Percentiles rank a stretch among this genome's conserved stretches.
These are phyloP conservation scores for Pipistrellus nathusii DNA, from an alignment of 2,797 vertebrate species.

Conservation along the genomic window DNA sequence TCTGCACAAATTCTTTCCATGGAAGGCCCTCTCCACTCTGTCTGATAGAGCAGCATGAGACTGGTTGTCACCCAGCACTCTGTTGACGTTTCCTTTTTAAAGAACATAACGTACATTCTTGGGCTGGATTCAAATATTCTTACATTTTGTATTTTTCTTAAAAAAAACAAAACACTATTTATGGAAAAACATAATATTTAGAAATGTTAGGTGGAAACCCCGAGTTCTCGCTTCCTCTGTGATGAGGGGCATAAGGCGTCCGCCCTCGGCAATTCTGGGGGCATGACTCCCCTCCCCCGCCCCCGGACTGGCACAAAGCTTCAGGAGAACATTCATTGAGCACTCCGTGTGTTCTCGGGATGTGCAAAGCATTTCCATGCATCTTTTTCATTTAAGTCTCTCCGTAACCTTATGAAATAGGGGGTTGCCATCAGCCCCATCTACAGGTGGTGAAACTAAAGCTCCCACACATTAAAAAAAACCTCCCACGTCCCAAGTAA, in stretches of 20 bases:
- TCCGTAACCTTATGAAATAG: background rate
- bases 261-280: background rate
- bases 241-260: background rate
- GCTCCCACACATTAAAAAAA: background rate
- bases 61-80: constrained; percentile 78
- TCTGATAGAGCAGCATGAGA: constrained; percentile 57
- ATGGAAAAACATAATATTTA: constrained; percentile 55
- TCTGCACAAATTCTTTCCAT: constrained; percentile 66
- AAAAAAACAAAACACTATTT: constrained; percentile 65
- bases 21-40: constrained; percentile 46
- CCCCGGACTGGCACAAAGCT: background rate
- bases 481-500: background rate
- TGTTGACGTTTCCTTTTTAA: constrained; percentile 80
- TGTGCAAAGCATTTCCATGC: background rate
- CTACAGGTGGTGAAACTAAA: background rate
- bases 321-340: background rate
- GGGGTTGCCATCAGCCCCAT: background rate
- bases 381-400: background rate
- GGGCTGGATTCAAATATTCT: constrained; percentile 72
- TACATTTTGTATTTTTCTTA: constrained; percentile 49
- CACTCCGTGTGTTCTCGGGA: rapidly evolving
- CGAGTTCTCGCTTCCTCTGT: background rate
- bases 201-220: constrained; percentile 32
- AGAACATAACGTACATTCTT: constrained; percentile 82
- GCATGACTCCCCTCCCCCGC: background rate